Conservation (phyloP, 2,113 vertebrate species). For the Irena cyanogastra region DNA sequence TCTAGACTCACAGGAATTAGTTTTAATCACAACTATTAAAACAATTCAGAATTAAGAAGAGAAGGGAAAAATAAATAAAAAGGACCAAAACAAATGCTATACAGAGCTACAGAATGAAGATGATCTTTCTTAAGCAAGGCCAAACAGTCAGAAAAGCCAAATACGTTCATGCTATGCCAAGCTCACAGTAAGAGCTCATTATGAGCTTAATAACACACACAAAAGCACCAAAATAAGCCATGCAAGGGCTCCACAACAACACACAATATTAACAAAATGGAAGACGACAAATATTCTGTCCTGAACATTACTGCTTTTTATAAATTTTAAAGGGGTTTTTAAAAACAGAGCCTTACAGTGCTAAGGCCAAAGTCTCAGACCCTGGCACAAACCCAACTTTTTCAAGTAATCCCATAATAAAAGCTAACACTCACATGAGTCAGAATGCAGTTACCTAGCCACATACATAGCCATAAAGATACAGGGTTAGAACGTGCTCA, state of each 20-base stretch:
- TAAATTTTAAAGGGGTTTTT: neutral
- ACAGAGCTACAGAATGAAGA: neutral
- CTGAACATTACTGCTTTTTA: neutral
- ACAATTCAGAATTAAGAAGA: neutral
- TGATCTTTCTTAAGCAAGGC: neutral
- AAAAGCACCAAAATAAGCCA: neutral
- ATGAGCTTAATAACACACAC: neutral
- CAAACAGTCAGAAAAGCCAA: neutral
- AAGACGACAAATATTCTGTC: neutral
- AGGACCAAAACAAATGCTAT: neutral
- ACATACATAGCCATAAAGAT: rapidly evolving
- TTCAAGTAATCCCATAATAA: neutral
- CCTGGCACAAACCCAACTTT: neutral
- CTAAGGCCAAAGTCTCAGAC: neutral
- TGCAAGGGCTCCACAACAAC: neutral
- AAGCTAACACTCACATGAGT: neutral
- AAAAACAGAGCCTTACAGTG: neutral
- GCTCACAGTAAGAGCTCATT: neutral
- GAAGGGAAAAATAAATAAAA: neutral
- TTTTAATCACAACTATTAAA: neutral
- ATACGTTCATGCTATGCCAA: neutral
- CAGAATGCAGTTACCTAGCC: neutral
- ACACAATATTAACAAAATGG: neutral
- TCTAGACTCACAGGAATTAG: neutral
- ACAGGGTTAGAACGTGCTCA: rapidly evolving